Evolutionary conservation across 2,888 invertebrate genomes (phyloP), one percentile per base, ranked within the genome.

Genomic region (Anoncus sp.): DNA sequence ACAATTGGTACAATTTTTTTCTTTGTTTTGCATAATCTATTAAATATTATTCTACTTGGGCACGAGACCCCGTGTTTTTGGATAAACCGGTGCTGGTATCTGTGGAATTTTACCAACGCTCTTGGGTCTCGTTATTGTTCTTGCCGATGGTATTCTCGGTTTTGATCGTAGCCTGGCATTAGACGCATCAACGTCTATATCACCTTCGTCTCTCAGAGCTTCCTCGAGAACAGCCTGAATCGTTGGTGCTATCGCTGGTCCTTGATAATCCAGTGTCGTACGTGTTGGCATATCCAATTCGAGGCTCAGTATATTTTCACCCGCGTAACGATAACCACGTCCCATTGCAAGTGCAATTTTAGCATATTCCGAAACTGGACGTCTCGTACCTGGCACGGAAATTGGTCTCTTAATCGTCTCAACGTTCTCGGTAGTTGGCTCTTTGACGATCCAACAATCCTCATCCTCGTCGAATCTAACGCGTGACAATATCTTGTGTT

Each of bases 381-480:
- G 92, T 16, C 95, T 93, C 47, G 94, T 93, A 49, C 93, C 93
- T 5, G 93, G 92, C 83, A 93, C 92, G 10, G 96, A 95, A 31
- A 94, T 92, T 0, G 96, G 96, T 59, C 96, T 93, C 85, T 90
- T 92, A 16, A 91, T 47, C 35, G 92, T 75, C 86, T 92, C 85
- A 86, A 92, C 84, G 85, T 89, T 91, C 14, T 89, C 85, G 45
- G 91, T 90, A 10, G 91, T 91, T 55, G 92, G 90, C 35, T 92
- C 91, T 47, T 91, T 91, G 18, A 93, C 81, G 9, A 93, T 92
- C 97, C 97, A 98, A 69, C 94, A 94, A 86, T 97, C 97, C 77
- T 95, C 94, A 84, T 97, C 96, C 81, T 97, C 97, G 88, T 97
- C 96, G 89, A 95, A 97, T 65, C 94, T 92, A 14, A 96, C 94